These are phyloP conservation scores for Tilapia sparmanii DNA, from an alignment of 2,113 vertebrate species.

Conservation along the genomic window DNA sequence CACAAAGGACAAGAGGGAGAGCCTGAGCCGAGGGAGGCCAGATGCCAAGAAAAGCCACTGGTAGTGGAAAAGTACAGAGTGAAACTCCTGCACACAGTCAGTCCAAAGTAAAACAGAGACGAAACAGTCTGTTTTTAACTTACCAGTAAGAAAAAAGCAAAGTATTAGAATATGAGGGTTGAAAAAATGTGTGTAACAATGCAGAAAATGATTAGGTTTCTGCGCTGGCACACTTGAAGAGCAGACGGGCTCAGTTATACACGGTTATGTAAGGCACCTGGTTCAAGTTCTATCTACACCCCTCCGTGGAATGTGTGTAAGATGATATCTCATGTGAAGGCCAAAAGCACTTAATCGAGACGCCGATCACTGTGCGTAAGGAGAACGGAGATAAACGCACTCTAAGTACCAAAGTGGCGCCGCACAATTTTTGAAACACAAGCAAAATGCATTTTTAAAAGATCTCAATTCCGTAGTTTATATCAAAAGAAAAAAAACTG, in stretches of 20 bases:
- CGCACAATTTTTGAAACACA: neutral
- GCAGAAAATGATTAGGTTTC: neutral
- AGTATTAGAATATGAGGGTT: neutral
- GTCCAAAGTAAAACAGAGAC: neutral
- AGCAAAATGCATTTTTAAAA: neutral
- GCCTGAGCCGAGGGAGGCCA: conserved; percentile 17
- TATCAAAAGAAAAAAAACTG: neutral
- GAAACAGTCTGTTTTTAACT: neutral
- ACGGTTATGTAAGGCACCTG: conserved; percentile 52
- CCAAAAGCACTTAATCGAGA: neutral
- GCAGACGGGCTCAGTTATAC: neutral
- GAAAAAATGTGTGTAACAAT: neutral
- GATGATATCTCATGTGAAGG: neutral
- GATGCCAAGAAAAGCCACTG: conserved; percentile 51
- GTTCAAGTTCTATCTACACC: conserved; percentile 1
- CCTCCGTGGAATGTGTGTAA: neutral
- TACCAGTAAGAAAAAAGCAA: neutral
- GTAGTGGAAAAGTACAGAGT: conserved; percentile 67
- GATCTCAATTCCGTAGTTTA: neutral
- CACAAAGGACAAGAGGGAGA: conserved; percentile 27
- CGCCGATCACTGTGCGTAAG: neutral
- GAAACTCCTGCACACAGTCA: neutral
- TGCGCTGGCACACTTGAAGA: neutral
- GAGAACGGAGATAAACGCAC: neutral
- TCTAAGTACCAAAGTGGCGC: neutral